phyloP scores from a whole-genome alignment of 2,113 vertebrate species.

The Etheostoma cragini region DNA sequence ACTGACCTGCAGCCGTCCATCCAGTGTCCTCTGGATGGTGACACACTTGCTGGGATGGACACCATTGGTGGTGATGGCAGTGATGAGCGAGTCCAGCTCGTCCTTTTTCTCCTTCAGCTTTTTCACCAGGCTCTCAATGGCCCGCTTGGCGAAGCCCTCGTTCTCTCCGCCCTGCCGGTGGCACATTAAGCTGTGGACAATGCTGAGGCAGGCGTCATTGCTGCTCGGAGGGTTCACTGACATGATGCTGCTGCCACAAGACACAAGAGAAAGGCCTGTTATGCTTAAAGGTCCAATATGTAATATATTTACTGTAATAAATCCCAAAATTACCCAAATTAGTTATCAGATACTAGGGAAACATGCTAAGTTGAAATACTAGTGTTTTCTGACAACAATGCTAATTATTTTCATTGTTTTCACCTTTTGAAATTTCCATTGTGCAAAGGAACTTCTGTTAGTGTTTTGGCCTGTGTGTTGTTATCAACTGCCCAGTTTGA shows the following conservation, averaged over 20 bases:
- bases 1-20: conserved; percentile 86
- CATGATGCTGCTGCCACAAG: conserved; percentile 74
- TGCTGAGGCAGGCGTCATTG: conserved; percentile 87
- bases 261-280: neutral
- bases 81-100: conserved; percentile 87
- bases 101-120: conserved; percentile 82
- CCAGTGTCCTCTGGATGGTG: conserved; percentile 88
- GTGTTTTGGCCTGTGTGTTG: too few relatives aligned
- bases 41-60: conserved; percentile 89
- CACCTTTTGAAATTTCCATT: too few relatives aligned
- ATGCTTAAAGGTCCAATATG: neutral
- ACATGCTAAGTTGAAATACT: too few relatives aligned
- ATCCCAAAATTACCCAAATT: too few relatives aligned
- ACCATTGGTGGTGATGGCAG: conserved; percentile 87
- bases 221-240: conserved; percentile 84
- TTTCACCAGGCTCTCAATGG: conserved; percentile 88
- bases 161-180: conserved; percentile 89
- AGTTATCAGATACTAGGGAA: too few relatives aligned
- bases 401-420: too few relatives aligned
- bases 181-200: conserved; percentile 90
- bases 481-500: too few relatives aligned
- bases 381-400: too few relatives aligned
- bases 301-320: too few relatives aligned
- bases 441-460: too few relatives aligned
- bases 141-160: conserved; percentile 86